These are phyloP conservation scores for Ciconia boyciana DNA, from an alignment of 2,113 vertebrate genomes.

Conservation along the genomic window DNA sequence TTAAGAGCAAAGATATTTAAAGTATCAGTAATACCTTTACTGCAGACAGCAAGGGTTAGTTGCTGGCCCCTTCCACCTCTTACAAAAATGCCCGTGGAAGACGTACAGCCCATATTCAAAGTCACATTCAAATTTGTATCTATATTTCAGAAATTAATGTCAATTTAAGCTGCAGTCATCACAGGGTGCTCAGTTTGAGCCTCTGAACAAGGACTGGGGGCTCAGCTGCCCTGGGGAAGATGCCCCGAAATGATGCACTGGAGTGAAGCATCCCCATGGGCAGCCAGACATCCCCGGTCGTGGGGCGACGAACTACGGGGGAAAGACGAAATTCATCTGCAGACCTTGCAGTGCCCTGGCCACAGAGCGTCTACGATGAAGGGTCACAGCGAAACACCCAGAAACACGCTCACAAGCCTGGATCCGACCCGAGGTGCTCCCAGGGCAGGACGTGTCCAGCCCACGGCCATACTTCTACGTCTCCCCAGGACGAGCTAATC, in stretches of 20 bases:
- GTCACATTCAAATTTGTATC: neutral
- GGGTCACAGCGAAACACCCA: neutral
- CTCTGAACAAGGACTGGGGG: neutral
- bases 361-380: rapidly evolving
- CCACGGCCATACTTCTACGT: neutral
- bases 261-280: neutral
- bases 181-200: neutral
- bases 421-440: neutral
- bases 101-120: neutral
- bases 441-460: rapidly evolving
- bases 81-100: neutral
- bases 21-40: neutral
- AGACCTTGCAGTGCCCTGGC: neutral
- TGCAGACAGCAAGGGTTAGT: neutral
- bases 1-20: neutral
- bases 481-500: neutral
- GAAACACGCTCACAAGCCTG: neutral
- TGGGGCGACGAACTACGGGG: neutral
- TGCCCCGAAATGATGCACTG: neutral
- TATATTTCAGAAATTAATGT: neutral
- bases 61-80: neutral
- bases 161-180: neutral
- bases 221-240: neutral
- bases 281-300: neutral
- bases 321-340: neutral